Conservation (phyloP, 2,888 invertebrate species). For the Phortica okadai region DNA sequence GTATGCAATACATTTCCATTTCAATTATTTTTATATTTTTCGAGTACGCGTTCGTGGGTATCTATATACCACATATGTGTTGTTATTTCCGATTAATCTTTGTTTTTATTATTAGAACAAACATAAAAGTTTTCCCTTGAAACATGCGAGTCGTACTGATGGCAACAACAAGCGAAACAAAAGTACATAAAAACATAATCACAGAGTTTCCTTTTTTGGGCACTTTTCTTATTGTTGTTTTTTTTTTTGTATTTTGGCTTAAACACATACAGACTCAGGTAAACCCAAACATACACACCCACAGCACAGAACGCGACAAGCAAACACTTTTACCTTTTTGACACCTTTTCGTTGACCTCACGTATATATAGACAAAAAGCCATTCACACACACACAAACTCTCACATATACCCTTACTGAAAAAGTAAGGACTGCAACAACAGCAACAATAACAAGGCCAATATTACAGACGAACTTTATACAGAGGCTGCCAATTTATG, state of each 20-base stretch:
- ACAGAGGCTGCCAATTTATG: neutral
- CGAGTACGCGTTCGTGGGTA: conserved; percentile 40
- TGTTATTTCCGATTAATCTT: conserved; percentile 4
- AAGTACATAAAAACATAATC: conserved; percentile 33
- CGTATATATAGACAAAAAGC: conserved; percentile 48
- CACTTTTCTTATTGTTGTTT: too few relatives aligned
- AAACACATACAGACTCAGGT: too few relatives aligned
- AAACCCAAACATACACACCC: too few relatives aligned
- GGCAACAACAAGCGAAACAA: conserved; percentile 27
- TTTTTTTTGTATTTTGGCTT: too few relatives aligned
- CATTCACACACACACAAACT: neutral
- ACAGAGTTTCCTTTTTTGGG: conserved; percentile 24
- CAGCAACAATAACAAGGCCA: neutral
- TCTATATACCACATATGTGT: conserved; percentile 3
- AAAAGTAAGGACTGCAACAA: neutral
- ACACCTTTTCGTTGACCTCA: conserved; percentile 60
- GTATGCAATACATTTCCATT: conserved; percentile 60
- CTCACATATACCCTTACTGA: too few relatives aligned
- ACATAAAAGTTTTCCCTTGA: conserved; percentile 63
- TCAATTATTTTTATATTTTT: conserved; percentile 63
- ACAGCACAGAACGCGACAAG: too few relatives aligned
- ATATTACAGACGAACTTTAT: neutral
- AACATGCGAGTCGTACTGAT: conserved; percentile 32
- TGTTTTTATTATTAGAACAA: conserved; percentile 60
- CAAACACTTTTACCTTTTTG: conserved; percentile 52